Conservation (phyloP, 1,140 invertebrate species). For the Venturia canescens region DNA sequence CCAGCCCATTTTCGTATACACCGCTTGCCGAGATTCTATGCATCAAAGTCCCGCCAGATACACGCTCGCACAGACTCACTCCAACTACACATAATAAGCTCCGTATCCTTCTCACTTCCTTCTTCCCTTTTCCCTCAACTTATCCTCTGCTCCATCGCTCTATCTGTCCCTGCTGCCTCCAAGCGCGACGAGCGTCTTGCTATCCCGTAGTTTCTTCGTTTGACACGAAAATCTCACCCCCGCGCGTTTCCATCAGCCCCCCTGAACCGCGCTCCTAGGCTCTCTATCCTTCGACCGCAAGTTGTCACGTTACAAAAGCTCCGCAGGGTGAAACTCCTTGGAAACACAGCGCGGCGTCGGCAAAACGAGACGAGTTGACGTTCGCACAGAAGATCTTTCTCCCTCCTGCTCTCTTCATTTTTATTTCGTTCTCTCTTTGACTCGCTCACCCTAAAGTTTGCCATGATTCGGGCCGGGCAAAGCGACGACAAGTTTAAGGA, state of each 20-base stretch:
- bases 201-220: neutral
- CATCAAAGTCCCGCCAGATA: constrained; percentile 1
- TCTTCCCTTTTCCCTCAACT: neutral
- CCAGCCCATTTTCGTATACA: neutral
- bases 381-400: neutral
- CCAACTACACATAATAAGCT: neutral
- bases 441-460: constrained; percentile 24
- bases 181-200: constrained; percentile 18
- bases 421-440: neutral
- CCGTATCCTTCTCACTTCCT: constrained; percentile 5
- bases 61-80: too few species aligned
- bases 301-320: constrained; percentile 40
- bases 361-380: constrained; percentile 34
- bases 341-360: constrained; percentile 16
- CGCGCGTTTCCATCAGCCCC: neutral
- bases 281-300: constrained; percentile 37
- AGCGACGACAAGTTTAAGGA: neutral
- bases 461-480: neutral
- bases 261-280: neutral
- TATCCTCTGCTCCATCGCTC: neutral
- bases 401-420: neutral
- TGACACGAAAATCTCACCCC: neutral
- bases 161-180: neutral
- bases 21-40: neutral
- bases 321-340: constrained; percentile 38